These are phyloP conservation scores for Calosoma granatense DNA, from an alignment of 1,140 invertebrate species.

Conservation along the genomic window DNA sequence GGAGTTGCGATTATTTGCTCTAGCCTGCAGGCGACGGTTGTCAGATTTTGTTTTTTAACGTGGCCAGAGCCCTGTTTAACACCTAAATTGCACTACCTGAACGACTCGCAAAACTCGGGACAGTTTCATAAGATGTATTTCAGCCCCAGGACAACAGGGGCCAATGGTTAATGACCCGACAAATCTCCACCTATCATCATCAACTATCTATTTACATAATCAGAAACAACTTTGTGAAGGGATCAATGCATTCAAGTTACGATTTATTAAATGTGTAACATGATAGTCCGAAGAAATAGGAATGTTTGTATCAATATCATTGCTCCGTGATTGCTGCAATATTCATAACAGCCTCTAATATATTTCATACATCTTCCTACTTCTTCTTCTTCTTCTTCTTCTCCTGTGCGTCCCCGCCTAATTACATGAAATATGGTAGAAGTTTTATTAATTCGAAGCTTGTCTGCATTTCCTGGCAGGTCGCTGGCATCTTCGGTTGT, in stretches of 20 bases:
- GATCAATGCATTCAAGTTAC: too few relatives aligned
- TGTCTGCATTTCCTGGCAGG: background rate
- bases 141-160: background rate
- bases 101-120: background rate
- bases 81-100: background rate
- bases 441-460: background rate
- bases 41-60: too few relatives aligned
- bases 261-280: too few relatives aligned
- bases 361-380: too few relatives aligned
- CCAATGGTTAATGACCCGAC: background rate
- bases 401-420: background rate
- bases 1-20: background rate
- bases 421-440: background rate
- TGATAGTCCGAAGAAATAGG: background rate
- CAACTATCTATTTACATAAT: background rate
- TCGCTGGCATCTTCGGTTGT: too few relatives aligned
- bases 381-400: too few relatives aligned
- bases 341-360: too few relatives aligned
- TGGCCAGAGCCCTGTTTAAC: background rate
- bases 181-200: background rate
- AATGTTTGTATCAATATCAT: background rate
- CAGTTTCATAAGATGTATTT: too few relatives aligned
- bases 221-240: too few relatives aligned
- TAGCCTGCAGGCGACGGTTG: background rate
- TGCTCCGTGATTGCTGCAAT: too few relatives aligned